Percentiles rank a stretch among this genome's conserved stretches.
Conservation (phyloP, 2,888 invertebrate genomes). For the Ochropleura plecta region DNA sequence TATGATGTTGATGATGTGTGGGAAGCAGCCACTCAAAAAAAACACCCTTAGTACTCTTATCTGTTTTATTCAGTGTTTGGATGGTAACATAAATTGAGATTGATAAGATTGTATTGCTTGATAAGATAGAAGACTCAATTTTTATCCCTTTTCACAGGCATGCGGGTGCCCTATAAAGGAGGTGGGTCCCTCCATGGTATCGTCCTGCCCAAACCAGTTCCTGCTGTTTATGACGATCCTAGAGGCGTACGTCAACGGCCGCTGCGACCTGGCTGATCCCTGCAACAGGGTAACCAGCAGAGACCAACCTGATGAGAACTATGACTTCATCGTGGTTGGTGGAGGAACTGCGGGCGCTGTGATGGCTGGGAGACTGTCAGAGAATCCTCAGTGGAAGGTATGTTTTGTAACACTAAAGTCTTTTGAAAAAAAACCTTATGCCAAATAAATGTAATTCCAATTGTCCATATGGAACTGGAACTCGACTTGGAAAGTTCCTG, state of each 20-base stretch:
- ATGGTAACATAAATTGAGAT: neutral
- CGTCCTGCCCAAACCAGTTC: conserved; percentile 91
- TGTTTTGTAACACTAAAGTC: neutral
- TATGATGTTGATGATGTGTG: conserved; percentile 3
- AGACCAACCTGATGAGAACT: conserved; percentile 84
- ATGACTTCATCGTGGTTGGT: conserved; percentile 93
- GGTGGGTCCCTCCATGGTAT: conserved; percentile 90
- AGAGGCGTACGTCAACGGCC: conserved; percentile 91
- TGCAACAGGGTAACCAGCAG: conserved; percentile 90
- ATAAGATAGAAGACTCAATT: neutral
- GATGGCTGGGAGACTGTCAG: conserved; percentile 92
- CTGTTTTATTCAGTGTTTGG: neutral
- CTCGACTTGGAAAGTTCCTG: too few relatives aligned
- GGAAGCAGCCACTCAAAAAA: neutral
- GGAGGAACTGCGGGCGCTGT: conserved; percentile 92
- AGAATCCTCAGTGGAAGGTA: conserved; percentile 92
- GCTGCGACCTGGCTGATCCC: conserved; percentile 91
- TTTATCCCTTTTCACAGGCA: conserved; percentile 74
- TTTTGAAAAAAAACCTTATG: neutral
- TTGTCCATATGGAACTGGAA: neutral
- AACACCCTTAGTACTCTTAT: neutral
- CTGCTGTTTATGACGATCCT: conserved; percentile 92
- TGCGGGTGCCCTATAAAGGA: conserved; percentile 90
- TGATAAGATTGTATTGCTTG: neutral
- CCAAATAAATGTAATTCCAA: neutral